Percentiles rank a stretch among this genome's conserved stretches.
Conservation (phyloP, 2,888 invertebrate genomes). For the Phyllotreta striolata region DNA sequence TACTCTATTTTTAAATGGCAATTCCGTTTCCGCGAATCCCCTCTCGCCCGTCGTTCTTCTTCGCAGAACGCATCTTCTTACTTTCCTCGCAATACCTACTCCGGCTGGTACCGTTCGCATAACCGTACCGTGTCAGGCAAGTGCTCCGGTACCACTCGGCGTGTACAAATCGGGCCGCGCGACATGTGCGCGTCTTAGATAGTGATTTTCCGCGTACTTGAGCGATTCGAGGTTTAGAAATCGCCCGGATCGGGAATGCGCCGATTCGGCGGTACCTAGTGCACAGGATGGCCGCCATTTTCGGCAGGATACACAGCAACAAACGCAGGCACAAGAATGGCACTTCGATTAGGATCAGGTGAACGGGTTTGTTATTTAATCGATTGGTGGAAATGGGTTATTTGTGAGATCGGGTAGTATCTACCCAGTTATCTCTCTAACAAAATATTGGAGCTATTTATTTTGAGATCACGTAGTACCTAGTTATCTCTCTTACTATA, state of each 20-base stretch:
- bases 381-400: too few species aligned
- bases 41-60: slow-evolving; percentile 6
- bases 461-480: too few species aligned
- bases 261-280: too few species aligned
- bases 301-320: slow-evolving; percentile 36
- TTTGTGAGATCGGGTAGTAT: too few species aligned
- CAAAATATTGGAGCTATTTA: too few species aligned
- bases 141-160: slow-evolving; percentile 21
- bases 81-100: slow-evolving; percentile 25
- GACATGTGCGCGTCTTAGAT: slow-evolving; percentile 35
- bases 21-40: slow-evolving; percentile 1
- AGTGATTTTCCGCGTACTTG: slow-evolving; percentile 29
- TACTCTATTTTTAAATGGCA: not conserved
- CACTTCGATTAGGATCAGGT: slow-evolving; percentile 43
- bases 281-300: slow-evolving; percentile 34
- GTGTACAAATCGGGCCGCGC: slow-evolving; percentile 8
- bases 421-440: too few species aligned
- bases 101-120: slow-evolving; percentile 40
- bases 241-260: slow-evolving; percentile 25
- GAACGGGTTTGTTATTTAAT: slow-evolving; percentile 8
- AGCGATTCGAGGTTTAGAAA: too few species aligned
- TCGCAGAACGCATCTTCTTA: slow-evolving; percentile 18
- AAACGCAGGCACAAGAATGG: slow-evolving; percentile 38
- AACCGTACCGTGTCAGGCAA: slow-evolving; percentile 36
- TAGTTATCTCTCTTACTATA: too few species aligned